Conservation (phyloP, 2,113 vertebrate species). For the Bolborhynchus lineola region DNA sequence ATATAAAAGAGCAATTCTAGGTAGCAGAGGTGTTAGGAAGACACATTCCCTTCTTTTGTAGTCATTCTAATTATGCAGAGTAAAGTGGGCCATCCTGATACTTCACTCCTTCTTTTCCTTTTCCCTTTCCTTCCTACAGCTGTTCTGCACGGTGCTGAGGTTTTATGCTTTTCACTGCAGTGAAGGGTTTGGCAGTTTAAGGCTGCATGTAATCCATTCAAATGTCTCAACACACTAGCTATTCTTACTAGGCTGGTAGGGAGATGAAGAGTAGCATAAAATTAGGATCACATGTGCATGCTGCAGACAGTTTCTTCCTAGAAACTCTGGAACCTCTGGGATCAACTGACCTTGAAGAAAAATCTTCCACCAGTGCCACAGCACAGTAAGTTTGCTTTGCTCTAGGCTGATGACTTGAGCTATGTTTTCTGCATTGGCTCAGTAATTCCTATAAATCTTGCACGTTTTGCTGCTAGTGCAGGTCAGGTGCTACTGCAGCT, state of each 20-base stretch:
- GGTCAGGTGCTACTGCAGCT: background rate
- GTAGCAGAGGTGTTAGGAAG: background rate
- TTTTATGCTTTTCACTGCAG: background rate
- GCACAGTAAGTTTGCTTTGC: background rate
- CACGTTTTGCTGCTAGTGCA: background rate
- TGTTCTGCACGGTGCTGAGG: background rate
- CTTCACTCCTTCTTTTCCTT: background rate
- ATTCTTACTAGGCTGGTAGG: background rate
- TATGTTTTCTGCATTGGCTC: background rate
- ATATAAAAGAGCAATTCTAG: background rate
- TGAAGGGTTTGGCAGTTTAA: background rate
- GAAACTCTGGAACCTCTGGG: background rate
- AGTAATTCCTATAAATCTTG: background rate
- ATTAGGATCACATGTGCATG: rapidly evolving
- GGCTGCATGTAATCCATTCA: background rate
- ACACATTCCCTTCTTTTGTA: background rate
- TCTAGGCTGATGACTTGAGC: background rate
- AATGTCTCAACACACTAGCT: background rate
- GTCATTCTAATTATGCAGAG: background rate
- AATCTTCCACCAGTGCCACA: background rate
- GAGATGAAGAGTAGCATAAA: background rate
- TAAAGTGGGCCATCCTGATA: background rate
- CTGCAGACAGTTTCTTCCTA: background rate
- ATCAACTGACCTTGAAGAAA: conserved; percentile 6
- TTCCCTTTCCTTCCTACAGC: background rate